These are phyloP conservation scores for Onychostoma macrolepis DNA, from an alignment of 2,113 vertebrate species.

Conservation along the genomic window DNA sequence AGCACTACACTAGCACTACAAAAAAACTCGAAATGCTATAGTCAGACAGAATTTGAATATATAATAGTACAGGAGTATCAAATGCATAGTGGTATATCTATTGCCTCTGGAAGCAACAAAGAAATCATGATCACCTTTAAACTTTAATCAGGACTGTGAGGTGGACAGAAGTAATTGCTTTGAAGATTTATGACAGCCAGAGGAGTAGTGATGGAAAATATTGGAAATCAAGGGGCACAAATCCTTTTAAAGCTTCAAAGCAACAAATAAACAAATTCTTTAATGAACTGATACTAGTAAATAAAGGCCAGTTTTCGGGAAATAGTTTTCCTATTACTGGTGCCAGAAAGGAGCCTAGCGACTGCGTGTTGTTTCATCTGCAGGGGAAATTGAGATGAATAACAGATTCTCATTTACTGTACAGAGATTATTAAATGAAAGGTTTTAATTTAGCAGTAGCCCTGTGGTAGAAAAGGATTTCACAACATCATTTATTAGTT, in stretches of 20 bases:
- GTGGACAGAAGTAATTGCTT: conserved; percentile 6
- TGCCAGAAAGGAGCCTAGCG: background rate
- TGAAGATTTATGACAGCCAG: background rate
- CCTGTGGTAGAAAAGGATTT: background rate
- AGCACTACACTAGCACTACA: background rate
- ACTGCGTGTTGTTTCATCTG: background rate
- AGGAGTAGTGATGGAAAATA: background rate
- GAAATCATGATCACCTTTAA: conserved; percentile 11
- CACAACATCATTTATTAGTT: background rate
- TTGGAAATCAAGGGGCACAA: background rate
- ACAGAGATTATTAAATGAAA: background rate
- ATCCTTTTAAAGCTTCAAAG: background rate
- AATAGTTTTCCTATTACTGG: background rate
- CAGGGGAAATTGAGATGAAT: background rate
- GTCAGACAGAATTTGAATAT: background rate
- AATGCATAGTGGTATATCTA: background rate
- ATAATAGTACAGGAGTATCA: background rate
- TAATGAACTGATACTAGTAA: background rate
- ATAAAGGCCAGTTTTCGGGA: background rate
- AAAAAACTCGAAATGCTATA: background rate
- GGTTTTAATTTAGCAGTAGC: background rate
- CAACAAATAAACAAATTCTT: background rate
- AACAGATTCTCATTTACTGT: background rate
- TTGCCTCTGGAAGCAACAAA: conserved; percentile 1
- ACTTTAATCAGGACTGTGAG: conserved; percentile 15